Percentiles rank a stretch among this genome's conserved stretches.
Evolutionary conservation across 2,113 vertebrate genomes (phyloP).

Genomic region (Lathamus discolor): DNA sequence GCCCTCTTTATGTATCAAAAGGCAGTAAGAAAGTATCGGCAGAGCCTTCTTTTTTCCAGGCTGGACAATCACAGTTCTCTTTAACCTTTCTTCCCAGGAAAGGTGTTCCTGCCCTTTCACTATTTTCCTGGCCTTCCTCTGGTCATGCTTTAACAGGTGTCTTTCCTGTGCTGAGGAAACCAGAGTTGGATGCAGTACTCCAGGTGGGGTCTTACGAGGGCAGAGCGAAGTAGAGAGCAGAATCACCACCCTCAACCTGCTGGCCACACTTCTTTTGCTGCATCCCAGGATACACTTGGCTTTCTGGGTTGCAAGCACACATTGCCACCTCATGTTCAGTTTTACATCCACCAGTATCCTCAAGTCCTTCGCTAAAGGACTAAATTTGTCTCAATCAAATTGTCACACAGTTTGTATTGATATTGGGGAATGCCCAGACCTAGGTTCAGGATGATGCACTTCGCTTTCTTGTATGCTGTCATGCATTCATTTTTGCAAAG

Average conservation of each 20-base stretch:
- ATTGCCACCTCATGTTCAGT: background rate
- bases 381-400: background rate
- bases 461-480: background rate
- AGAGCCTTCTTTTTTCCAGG: background rate
- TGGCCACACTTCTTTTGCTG: background rate
- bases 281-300: background rate
- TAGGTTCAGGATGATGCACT: background rate
- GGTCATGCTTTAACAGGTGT: background rate
- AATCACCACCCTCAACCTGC: background rate
- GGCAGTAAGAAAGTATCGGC: rapidly evolving
- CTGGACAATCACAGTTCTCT: background rate
- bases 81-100: background rate
- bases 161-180: background rate
- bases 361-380: background rate
- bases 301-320: background rate
- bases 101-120: background rate
- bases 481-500: background rate
- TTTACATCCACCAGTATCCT: background rate
- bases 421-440: background rate
- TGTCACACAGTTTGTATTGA: background rate
- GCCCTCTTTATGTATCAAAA: background rate
- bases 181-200: background rate
- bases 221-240: background rate
- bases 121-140: background rate
- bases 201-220: background rate